Evolutionary conservation across 2,113 vertebrate genomes (phyloP).

Genomic region (Macrotis lagotis): DNA sequence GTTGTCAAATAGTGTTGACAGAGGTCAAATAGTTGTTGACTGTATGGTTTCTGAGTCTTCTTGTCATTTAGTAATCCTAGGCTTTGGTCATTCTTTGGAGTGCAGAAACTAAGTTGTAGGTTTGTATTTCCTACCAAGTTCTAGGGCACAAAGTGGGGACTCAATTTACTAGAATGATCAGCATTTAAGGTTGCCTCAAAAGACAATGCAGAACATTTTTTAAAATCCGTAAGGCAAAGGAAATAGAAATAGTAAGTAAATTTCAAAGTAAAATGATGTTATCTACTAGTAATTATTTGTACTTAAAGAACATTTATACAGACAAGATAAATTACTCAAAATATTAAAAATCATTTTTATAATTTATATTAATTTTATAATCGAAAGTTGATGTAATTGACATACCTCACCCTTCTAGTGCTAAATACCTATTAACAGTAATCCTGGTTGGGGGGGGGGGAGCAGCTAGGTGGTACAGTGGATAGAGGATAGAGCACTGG

Average conservation of each 20-base stretch:
- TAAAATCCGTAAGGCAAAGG: neutral
- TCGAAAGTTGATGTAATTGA: neutral
- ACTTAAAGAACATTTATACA: neutral
- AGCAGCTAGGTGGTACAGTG: no score
- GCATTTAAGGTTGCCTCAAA: neutral
- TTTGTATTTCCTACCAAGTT: neutral
- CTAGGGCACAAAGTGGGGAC: neutral
- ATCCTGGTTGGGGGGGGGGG: no score
- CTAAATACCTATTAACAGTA: neutral
- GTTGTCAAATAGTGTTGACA: no score
- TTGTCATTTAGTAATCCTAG: no score
- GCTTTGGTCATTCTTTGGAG: neutral
- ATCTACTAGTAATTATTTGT: neutral
- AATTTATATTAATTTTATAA: neutral
- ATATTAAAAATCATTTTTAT: neutral
- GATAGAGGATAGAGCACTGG: no score
- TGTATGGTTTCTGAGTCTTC: neutral
- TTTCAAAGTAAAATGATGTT: neutral
- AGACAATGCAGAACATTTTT: neutral
- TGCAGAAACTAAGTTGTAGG: no score
- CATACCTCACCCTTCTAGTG: neutral
- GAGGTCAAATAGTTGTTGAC: neutral
- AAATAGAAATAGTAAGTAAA: neutral
- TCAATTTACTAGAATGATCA: neutral
- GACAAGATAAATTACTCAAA: neutral